Percentiles rank a stretch among this genome's conserved stretches.
phyloP scores from a whole-genome alignment of 2,797 vertebrate species.

The Chanos chanos region DNA sequence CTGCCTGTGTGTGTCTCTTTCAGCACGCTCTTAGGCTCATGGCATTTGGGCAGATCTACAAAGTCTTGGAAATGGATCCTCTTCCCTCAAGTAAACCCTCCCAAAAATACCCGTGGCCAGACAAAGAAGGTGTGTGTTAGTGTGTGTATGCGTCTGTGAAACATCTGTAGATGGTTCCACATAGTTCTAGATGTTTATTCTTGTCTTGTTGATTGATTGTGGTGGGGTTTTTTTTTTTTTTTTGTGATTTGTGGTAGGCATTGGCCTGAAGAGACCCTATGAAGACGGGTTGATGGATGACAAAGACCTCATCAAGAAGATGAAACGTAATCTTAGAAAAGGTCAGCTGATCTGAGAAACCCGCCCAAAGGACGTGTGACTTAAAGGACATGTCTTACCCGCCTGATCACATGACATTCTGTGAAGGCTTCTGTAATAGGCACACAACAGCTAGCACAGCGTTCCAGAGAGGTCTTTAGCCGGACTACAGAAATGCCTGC shows the following conservation, averaged over 20 bases:
- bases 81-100: conserved; percentile 95
- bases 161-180: neutral
- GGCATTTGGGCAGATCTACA: conserved; percentile 97
- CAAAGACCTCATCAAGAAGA: conserved; percentile 98
- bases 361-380: no score
- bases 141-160: neutral
- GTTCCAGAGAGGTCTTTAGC: no score
- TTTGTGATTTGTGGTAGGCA: conserved; percentile 56
- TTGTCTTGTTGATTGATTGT: neutral
- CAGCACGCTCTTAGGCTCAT: conserved; percentile 93
- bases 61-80: conserved; percentile 97
- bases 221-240: neutral
- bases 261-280: conserved; percentile 91
- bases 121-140: conserved; percentile 87
- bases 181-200: conserved; percentile 5
- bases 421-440: neutral
- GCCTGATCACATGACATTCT: neutral
- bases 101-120: conserved; percentile 95
- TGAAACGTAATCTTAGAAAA: conserved; percentile 97
- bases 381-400: no score
- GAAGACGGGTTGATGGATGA: conserved; percentile 90
- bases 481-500: no score
- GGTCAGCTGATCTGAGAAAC: conserved; percentile 70
- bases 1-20: conserved; percentile 39
- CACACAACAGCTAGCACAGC: neutral